These are phyloP conservation scores for Anguilla obscura DNA, from an alignment of 2,797 vertebrate species.

Conservation along the genomic window DNA sequence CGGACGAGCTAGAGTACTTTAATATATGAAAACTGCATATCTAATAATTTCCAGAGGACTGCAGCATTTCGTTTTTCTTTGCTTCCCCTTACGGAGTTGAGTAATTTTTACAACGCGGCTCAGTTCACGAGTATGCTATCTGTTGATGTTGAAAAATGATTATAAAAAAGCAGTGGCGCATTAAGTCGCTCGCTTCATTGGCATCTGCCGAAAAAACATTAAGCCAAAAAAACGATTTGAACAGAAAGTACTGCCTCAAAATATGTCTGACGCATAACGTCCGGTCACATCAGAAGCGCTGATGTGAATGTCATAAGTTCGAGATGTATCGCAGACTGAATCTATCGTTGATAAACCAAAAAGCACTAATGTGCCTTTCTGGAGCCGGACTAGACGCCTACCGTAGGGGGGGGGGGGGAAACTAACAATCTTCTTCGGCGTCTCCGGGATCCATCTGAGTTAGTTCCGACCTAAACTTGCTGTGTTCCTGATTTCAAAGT, in stretches of 20 bases:
- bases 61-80: background rate
- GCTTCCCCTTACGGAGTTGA: background rate
- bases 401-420: background rate
- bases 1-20: background rate
- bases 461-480: background rate
- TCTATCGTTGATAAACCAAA: constrained; percentile 28
- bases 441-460: constrained; percentile 10
- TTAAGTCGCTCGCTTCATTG: background rate
- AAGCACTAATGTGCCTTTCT: background rate
- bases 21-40: background rate
- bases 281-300: constrained; percentile 5
- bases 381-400: constrained; percentile 28
- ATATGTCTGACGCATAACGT: constrained; percentile 9
- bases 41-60: background rate
- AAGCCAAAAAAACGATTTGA: background rate
- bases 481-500: constrained; percentile 22
- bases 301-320: background rate
- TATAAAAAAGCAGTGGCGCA: background rate
- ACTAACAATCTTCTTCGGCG: constrained; percentile 25
- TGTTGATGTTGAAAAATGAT: background rate
- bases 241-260: background rate
- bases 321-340: constrained; percentile 23
- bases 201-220: background rate
- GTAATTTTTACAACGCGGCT: background rate
- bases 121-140: background rate